Conservation (phyloP, 2,797 vertebrate species). For the Aphelocoma californica region DNA sequence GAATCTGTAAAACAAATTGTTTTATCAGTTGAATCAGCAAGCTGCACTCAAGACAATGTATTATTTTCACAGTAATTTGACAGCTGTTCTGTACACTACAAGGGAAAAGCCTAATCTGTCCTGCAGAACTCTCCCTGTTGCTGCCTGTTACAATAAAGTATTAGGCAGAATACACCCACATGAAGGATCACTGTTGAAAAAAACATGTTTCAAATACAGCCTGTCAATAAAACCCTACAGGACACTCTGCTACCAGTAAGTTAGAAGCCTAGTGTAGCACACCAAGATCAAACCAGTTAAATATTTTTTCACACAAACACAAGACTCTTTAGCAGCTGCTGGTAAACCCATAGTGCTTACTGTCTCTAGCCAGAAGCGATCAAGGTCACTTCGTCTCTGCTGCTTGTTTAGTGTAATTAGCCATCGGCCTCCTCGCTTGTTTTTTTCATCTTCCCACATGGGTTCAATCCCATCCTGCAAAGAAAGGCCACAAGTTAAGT, state of each 20-base stretch:
- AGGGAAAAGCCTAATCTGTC: not conserved
- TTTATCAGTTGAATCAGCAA: not conserved
- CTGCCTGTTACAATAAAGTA: not conserved
- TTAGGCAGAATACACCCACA: not conserved
- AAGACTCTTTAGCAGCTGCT: not conserved
- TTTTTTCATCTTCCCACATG: slow-evolving; percentile 98
- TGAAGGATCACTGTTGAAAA: not conserved
- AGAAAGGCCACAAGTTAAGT: not conserved
- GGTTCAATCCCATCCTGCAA: slow-evolving; percentile 94
- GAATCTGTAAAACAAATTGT: not conserved
- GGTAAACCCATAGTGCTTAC: slow-evolving; percentile 74
- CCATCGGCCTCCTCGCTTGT: slow-evolving; percentile 93
- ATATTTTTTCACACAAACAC: not conserved
- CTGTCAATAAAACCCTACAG: not conserved
- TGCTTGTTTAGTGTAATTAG: slow-evolving; percentile 94
- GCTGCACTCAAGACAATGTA: not conserved
- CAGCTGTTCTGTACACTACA: not conserved
- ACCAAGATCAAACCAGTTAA: not conserved
- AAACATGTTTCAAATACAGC: not conserved
- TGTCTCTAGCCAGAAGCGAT: slow-evolving; percentile 98
- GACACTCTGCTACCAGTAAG: not conserved
- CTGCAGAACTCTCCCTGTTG: not conserved
- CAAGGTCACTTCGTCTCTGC: slow-evolving; percentile 91
- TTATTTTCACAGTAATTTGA: not conserved
- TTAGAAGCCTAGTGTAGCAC: not conserved